A percentile compares a stretch with the other conserved stretches of the same genome.
phyloP scores from a whole-genome alignment of 2,888 invertebrate genomes.

The Eupithecia inturbata region DNA sequence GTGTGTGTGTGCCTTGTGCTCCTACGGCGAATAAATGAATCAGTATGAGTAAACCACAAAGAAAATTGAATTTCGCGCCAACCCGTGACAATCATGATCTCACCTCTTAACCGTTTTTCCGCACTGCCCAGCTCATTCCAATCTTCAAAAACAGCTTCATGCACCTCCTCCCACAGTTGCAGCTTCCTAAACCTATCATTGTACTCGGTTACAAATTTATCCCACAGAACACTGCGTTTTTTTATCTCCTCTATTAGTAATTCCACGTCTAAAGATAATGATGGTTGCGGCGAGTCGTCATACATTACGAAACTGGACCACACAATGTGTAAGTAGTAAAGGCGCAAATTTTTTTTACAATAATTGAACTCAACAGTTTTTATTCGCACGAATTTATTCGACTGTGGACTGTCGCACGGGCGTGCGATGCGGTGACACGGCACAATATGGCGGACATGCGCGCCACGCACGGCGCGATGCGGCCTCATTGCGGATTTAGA shows the following conservation, averaged over 20 bases:
- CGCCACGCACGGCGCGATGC: slow-evolving; percentile 16
- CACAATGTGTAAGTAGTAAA: background rate
- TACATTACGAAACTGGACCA: background rate
- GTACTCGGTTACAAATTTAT: slow-evolving; percentile 14
- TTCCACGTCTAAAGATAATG: slow-evolving; percentile 10
- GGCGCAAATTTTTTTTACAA: background rate
- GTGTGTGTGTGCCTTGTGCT: no score
- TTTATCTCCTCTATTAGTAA: slow-evolving; percentile 25
- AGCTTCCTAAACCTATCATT: slow-evolving; percentile 24
- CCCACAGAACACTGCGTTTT: slow-evolving; percentile 28
- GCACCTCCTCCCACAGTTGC: slow-evolving; percentile 28
- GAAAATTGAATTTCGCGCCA: no score
- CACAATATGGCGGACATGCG: slow-evolving; percentile 10
- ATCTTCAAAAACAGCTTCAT: slow-evolving; percentile 28
- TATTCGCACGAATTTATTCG: slow-evolving; percentile 20
- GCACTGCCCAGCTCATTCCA: slow-evolving; percentile 21
- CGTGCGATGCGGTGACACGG: slow-evolving; percentile 27
- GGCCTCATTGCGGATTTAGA: slow-evolving; percentile 15
- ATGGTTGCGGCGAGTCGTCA: slow-evolving; percentile 22
- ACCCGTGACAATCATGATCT: no score
- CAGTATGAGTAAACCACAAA: no score
- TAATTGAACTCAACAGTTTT: slow-evolving; percentile 5
- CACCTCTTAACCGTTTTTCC: slow-evolving; percentile 26
- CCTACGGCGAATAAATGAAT: no score
- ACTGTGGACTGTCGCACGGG: slow-evolving; percentile 7